phyloP scores from a whole-genome alignment of 2,888 invertebrate species.

The Camptogramma bilineatum region DNA sequence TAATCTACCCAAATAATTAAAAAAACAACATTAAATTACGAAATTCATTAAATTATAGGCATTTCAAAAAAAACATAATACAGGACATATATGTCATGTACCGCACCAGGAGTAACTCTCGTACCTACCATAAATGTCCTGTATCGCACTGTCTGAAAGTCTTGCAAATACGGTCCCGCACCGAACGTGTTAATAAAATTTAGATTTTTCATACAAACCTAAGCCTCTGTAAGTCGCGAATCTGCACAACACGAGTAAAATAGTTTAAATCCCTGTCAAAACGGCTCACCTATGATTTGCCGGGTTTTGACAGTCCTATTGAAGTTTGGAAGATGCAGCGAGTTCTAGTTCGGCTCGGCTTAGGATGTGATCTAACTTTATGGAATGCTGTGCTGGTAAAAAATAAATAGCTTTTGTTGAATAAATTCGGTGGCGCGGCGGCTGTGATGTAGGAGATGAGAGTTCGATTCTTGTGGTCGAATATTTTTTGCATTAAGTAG shows the following conservation, averaged over 20 bases:
- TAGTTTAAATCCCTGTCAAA: slow-evolving; percentile 60
- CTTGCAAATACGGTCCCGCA: no score
- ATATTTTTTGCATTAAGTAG: no score
- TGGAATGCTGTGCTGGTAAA: slow-evolving; percentile 16
- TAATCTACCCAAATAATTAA: no score
- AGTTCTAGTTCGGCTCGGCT: slow-evolving; percentile 22
- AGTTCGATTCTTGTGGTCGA: neutral
- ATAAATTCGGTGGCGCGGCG: neutral
- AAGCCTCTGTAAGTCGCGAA: slow-evolving; percentile 10
- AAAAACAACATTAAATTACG: no score
- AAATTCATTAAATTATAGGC: no score
- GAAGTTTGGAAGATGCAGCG: slow-evolving; percentile 34
- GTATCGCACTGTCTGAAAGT: no score
- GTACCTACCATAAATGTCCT: no score
- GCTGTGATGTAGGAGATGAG: no score
- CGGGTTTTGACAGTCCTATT: slow-evolving; percentile 45
- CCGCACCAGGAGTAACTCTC: no score
- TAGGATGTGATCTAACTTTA: slow-evolving; percentile 35
- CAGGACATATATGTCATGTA: no score
- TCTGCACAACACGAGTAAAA: slow-evolving; percentile 55
- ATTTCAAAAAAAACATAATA: no score
- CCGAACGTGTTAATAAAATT: no score
- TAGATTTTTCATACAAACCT: neutral
- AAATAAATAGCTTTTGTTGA: slow-evolving; percentile 6
- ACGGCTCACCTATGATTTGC: slow-evolving; percentile 57